A percentile compares a stretch with the other conserved stretches of the same genome.
Conservation (phyloP, 2,113 vertebrate genomes). For the Gobiocypris rarus region DNA sequence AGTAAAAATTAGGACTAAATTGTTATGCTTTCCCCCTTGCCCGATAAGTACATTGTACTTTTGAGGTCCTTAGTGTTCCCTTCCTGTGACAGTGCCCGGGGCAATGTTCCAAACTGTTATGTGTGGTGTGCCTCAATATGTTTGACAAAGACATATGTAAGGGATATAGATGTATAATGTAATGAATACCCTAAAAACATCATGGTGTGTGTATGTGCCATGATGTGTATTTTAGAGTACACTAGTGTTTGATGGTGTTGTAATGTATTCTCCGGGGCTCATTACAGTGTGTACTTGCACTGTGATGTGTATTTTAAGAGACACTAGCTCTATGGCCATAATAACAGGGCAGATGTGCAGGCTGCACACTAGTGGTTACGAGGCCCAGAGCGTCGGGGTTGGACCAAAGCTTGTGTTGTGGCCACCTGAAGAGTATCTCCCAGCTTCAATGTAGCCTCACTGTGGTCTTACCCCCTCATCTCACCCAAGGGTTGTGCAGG, state of each 20-base stretch:
- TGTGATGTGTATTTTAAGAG: conserved; percentile 51
- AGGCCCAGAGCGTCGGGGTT: not conserved
- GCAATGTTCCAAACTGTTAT: not conserved
- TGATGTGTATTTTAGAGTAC: not conserved
- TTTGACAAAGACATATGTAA: conserved; percentile 1
- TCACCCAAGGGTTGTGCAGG: conserved; percentile 44
- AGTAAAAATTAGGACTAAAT: not conserved
- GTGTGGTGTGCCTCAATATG: conserved; percentile 1
- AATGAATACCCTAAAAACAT: not conserved
- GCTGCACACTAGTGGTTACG: conserved; percentile 49
- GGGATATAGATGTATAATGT: not conserved
- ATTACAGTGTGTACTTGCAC: conserved; percentile 3
- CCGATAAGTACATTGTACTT: not conserved
- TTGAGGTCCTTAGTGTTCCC: not conserved
- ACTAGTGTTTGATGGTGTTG: conserved; percentile 12
- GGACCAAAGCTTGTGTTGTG: conserved; percentile 65
- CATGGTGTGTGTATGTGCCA: not conserved
- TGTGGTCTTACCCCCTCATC: conserved; percentile 18
- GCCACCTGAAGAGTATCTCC: conserved; percentile 66
- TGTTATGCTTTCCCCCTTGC: not conserved
- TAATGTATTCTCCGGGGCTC: conserved; percentile 32
- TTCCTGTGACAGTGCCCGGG: not conserved
- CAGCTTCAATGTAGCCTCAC: conserved; percentile 35
- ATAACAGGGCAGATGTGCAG: conserved; percentile 58
- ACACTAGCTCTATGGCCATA: conserved; percentile 49